Base-by-base conservation (phyloP, 2,113 vertebrate genomes). In the Coracopsis vasa region DNA sequence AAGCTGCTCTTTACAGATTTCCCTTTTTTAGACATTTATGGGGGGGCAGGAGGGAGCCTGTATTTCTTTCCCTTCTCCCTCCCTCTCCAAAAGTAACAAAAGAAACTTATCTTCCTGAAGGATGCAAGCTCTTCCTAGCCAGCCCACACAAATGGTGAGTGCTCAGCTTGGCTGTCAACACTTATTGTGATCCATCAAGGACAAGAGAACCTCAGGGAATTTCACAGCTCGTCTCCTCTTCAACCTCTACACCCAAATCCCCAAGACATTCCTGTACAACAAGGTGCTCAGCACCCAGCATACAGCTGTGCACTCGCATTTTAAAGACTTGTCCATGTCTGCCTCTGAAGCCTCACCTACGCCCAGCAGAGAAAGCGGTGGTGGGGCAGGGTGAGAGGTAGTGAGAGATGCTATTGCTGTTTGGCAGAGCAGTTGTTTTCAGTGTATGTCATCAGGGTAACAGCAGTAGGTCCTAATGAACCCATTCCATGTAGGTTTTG, bases 271-370 rank as follows among this genome's bases (percentile, higher is more conserved):
- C 35, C 44, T 11, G 11, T 29, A 45, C 47, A 69, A 64, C 10
- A 21, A 5, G 1, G 11, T 37, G 79, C 66, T 56, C 54, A 39
- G 77, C 70, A 88, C 80, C n/a, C 8, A 42, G 67, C 1, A 2
- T 11, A 35, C 7, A 25, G 42, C 25, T 4, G 16, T 4, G 19
- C 39, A 1, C 44, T 75, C 0, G 2, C n/a, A 13, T 58, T 72
- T 65, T 42, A n/a, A 51, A 53, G 62, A 14, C 31, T 5, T 0
- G 2, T 3, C 61, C 0, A 0, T 5, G 16, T 35, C 82, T 39
- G 53, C 50, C 58, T 33, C 71, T 61, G 61, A 6, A 19, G 29
- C 9, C 62, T 54, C 29, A 14, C 23, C 79, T 31, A 5, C 0
- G 9, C n/a, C 25, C 37, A 45, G 51, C 45, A 25, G 80, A 24